These are phyloP conservation scores for Heliconius eleuchia DNA, from an alignment of 1,140 invertebrate genomes.

Conservation along the genomic window DNA sequence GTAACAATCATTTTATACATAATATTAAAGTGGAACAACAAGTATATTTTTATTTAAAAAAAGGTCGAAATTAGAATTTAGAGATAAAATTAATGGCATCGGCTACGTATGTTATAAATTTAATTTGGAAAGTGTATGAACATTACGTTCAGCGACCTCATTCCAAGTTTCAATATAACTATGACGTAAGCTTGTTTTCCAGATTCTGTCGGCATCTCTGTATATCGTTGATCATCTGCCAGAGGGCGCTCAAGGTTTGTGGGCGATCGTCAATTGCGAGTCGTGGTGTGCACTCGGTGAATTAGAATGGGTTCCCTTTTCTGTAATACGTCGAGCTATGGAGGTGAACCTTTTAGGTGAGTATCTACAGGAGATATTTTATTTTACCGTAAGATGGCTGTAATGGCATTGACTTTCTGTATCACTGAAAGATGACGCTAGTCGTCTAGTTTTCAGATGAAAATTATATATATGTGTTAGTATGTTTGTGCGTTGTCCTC, in stretches of 20 bases:
- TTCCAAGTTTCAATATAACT: slow-evolving; percentile 23
- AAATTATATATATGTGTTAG: background rate
- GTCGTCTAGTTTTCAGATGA: background rate
- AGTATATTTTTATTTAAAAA: too few species aligned
- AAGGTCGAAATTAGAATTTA: background rate
- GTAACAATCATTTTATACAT: too few species aligned
- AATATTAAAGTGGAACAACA: too few species aligned
- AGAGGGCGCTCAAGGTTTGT: slow-evolving; percentile 89
- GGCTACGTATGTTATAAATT: background rate
- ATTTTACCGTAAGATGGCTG: slow-evolving; percentile 30
- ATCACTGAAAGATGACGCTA: background rate
- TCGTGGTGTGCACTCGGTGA: slow-evolving; percentile 93
- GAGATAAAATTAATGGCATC: background rate
- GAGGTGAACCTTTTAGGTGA: slow-evolving; percentile 89
- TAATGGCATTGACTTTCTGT: background rate
- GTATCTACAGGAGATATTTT: slow-evolving; percentile 42
- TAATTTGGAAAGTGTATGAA: slow-evolving; percentile 1
- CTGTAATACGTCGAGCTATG: slow-evolving; percentile 87
- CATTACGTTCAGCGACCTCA: slow-evolving; percentile 28
- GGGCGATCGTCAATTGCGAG: slow-evolving; percentile 95
- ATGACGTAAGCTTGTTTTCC: slow-evolving; percentile 36
- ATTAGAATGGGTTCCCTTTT: slow-evolving; percentile 92
- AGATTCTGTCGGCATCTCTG: slow-evolving; percentile 88
- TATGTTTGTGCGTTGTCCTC: background rate
- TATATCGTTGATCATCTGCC: slow-evolving; percentile 89